phyloP scores from a whole-genome alignment of 1,140 invertebrate genomes.

The Trichonephila clavata region DNA sequence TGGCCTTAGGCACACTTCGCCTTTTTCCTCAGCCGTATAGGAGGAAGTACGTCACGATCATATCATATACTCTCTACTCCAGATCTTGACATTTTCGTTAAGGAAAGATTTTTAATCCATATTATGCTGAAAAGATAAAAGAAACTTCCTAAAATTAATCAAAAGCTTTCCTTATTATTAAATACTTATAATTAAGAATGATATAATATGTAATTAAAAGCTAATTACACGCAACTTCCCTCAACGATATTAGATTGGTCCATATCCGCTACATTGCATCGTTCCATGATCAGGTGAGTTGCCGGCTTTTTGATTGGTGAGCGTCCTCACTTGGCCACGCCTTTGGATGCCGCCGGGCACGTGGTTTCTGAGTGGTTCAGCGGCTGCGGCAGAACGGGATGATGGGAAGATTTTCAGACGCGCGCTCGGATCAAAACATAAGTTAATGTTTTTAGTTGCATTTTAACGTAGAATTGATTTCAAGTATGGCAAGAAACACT shows the following conservation, averaged over 20 bases:
- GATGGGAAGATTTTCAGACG: background rate
- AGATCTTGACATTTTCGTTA: constrained; percentile 12
- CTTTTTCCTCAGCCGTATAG: constrained; percentile 71
- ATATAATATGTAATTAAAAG: background rate
- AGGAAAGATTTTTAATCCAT: background rate
- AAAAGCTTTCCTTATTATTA: constrained; percentile 28
- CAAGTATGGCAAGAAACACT: background rate
- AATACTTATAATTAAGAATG: background rate
- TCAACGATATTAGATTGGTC: constrained; percentile 29
- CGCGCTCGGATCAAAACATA: constrained; percentile 7
- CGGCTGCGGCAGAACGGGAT: background rate
- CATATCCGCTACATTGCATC: constrained; percentile 74
- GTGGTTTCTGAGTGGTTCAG: constrained; percentile 61
- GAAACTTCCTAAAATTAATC: background rate
- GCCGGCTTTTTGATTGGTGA: constrained; percentile 60
- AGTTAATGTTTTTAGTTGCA: background rate
- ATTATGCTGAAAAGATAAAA: background rate
- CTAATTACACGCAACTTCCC: background rate
- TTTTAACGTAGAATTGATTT: background rate
- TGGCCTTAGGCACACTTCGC: constrained; percentile 63
- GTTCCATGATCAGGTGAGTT: constrained; percentile 75
- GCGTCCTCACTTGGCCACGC: constrained; percentile 33
- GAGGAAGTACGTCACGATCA: constrained; percentile 74
- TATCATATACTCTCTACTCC: constrained; percentile 67
- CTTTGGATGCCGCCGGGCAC: constrained; percentile 70